phyloP scores from a whole-genome alignment of 2,888 invertebrate genomes.

The Phania funesta region DNA sequence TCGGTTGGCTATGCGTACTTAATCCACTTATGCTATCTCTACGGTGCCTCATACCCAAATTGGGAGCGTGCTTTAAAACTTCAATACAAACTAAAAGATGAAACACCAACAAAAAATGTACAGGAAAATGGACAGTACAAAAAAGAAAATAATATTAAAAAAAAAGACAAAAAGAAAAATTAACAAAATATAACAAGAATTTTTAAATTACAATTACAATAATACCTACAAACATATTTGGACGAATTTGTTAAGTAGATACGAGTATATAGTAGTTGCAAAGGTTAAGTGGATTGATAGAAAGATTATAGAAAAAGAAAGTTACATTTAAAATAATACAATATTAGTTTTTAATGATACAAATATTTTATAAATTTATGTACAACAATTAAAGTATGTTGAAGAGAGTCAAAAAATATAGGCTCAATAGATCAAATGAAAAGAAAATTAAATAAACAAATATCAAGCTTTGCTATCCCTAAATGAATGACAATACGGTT shows the following conservation, averaged over 20 bases:
- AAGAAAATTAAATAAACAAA: background rate
- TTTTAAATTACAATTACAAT: slow-evolving; percentile 30
- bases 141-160: slow-evolving; percentile 66
- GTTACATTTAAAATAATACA: background rate
- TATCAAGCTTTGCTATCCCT: slow-evolving; percentile 4
- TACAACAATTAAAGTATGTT: background rate
- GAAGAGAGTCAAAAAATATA: background rate
- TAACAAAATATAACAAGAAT: slow-evolving; percentile 50
- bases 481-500: too few relatives aligned
- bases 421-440: too few relatives aligned
- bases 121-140: slow-evolving; percentile 68
- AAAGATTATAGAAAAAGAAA: background rate
- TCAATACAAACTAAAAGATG: slow-evolving; percentile 82
- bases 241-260: slow-evolving; percentile 4
- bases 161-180: slow-evolving; percentile 67
- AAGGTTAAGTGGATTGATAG: slow-evolving; percentile 44
- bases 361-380: background rate
- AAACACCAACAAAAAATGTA: slow-evolving; percentile 66
- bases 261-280: background rate
- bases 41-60: slow-evolving; percentile 82
- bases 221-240: slow-evolving; percentile 35
- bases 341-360: background rate
- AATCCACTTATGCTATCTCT: slow-evolving; percentile 81
- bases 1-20: slow-evolving; percentile 81
- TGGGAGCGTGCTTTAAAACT: slow-evolving; percentile 83